Evolutionary conservation across 2,113 vertebrate species (phyloP).

Genomic region (Phyllostomus discolor): DNA sequence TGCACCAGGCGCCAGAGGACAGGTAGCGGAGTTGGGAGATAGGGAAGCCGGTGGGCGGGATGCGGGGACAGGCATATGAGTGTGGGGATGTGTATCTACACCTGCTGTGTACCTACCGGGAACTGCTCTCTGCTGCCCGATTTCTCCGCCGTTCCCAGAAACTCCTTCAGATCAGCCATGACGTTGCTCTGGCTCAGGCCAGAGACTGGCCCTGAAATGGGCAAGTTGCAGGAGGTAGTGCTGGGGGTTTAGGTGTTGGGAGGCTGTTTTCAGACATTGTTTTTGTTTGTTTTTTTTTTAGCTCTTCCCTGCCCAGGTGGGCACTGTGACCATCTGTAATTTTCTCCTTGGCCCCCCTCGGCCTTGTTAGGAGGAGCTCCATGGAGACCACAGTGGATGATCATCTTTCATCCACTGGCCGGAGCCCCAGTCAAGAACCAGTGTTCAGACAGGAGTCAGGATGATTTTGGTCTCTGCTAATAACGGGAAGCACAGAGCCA

Average conservation of each 20-base stretch:
- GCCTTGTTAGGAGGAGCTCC: neutral
- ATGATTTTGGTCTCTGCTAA: neutral
- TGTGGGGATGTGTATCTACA: neutral
- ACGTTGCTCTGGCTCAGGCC: neutral
- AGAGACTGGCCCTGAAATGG: neutral
- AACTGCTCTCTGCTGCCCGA: neutral
- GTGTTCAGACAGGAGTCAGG: neutral
- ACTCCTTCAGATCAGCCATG: neutral
- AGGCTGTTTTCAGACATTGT: neutral
- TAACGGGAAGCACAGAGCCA: neutral
- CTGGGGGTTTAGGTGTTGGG: neutral
- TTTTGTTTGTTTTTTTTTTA: neutral
- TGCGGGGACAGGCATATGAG: neutral
- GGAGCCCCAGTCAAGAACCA: neutral
- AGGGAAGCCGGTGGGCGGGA: neutral
- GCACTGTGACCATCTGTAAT: neutral
- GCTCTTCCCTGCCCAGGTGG: neutral
- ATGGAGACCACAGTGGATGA: rapidly evolving
- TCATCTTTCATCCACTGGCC: neutral
- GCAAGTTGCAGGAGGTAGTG: neutral
- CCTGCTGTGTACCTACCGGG: neutral
- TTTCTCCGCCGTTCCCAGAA: neutral
- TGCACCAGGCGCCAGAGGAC: constrained; percentile 57
- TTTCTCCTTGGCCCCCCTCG: neutral
- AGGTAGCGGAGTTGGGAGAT: neutral